A percentile compares a stretch with the other conserved stretches of the same genome.
phyloP scores from a whole-genome alignment of 2,888 invertebrate genomes.

The Callyntrura sp. region DNA sequence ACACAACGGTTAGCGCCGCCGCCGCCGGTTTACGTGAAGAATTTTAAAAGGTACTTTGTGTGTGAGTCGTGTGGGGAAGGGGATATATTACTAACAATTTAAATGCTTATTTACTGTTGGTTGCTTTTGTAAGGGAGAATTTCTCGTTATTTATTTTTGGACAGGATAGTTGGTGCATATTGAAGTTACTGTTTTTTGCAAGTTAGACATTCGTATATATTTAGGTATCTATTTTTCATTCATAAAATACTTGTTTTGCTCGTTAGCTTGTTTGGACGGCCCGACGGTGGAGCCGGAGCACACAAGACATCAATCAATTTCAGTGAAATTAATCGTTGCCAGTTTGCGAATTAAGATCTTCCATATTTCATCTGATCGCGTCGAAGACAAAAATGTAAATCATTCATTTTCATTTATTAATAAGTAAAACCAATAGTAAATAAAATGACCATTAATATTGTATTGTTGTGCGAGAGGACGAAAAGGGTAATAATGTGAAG shows the following conservation, averaged over 20 bases:
- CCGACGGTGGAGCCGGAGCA: background rate
- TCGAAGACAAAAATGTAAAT: conserved; percentile 56
- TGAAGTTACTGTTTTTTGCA: background rate
- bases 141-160: background rate
- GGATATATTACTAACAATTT: no score
- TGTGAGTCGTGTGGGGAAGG: no score
- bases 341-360: conserved; percentile 68
- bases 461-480: background rate
- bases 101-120: no score
- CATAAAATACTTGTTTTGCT: conserved; percentile 50
- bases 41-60: no score
- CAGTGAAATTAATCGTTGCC: conserved; percentile 73
- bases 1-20: conserved; percentile 5
- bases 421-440: conserved; percentile 4
- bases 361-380: conserved; percentile 68
- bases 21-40: background rate
- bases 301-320: conserved; percentile 70
- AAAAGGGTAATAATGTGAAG: conserved; percentile 1
- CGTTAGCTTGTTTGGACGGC: conserved; percentile 47
- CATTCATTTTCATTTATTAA: no score
- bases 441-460: background rate
- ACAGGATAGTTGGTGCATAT: background rate
- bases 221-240: conserved; percentile 39
- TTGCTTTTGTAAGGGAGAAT: background rate
- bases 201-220: conserved; percentile 24